phyloP scores from a whole-genome alignment of 2,888 invertebrate species.

The Drosophila differens region DNA sequence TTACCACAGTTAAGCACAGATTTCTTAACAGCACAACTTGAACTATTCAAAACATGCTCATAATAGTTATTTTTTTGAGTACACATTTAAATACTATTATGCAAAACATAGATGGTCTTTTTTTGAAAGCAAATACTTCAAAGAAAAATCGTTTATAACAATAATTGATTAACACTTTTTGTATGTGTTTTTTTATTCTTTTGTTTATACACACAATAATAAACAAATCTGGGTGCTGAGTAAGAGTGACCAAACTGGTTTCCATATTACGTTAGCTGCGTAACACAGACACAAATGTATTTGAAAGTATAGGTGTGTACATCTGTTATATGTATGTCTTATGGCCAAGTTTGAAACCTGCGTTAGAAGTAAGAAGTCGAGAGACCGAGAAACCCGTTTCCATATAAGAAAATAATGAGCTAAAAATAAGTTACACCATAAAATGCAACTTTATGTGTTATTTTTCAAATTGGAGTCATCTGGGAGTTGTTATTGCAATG shows the following conservation, averaged over 20 bases:
- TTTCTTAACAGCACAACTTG: not conserved
- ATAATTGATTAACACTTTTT: slow-evolving; percentile 17
- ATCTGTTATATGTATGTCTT: slow-evolving; percentile 15
- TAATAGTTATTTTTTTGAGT: not conserved
- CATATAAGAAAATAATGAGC: slow-evolving; percentile 53
- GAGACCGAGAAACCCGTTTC: slow-evolving; percentile 69
- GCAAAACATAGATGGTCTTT: no score
- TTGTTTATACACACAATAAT: slow-evolving; percentile 31
- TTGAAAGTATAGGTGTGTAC: slow-evolving; percentile 4
- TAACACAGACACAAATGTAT: slow-evolving; percentile 1
- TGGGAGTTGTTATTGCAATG: slow-evolving; percentile 23
- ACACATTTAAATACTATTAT: not conserved
- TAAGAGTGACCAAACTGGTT: slow-evolving; percentile 82
- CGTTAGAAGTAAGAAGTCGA: slow-evolving; percentile 54
- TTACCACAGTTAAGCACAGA: not conserved
- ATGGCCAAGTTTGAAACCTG: slow-evolving; percentile 28
- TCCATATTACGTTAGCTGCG: slow-evolving; percentile 40
- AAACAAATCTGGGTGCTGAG: slow-evolving; percentile 57
- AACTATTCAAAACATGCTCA: not conserved
- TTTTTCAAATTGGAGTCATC: slow-evolving; percentile 52
- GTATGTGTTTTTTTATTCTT: not conserved
- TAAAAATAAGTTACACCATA: slow-evolving; percentile 78
- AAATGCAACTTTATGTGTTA: slow-evolving; percentile 39
- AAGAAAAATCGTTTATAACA: not conserved
- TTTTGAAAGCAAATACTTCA: no score